A percentile compares a stretch with the other conserved stretches of the same genome.
These are phyloP conservation scores for Philonicus albiceps DNA, from an alignment of 2,888 invertebrate genomes.

Conservation along the genomic window DNA sequence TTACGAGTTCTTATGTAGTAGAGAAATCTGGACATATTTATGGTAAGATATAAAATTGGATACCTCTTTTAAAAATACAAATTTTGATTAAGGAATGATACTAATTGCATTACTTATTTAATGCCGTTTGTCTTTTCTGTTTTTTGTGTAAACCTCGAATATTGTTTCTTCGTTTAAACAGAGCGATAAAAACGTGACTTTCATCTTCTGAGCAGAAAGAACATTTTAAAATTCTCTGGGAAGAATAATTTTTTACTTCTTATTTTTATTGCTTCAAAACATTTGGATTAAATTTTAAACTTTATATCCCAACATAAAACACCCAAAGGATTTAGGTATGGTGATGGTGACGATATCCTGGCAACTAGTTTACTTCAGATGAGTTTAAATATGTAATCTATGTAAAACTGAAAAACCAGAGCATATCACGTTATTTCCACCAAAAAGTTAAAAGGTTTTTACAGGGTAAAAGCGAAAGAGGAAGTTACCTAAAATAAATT, in stretches of 20 bases:
- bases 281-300: neutral
- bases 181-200: neutral
- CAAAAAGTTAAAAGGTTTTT: neutral
- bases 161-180: neutral
- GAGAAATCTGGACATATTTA: neutral
- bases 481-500: neutral
- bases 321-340: neutral
- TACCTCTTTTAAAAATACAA: neutral
- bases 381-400: neutral
- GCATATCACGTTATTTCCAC: neutral
- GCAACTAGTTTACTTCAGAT: neutral
- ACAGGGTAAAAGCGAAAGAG: neutral
- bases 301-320: neutral
- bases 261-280: neutral
- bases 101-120: neutral
- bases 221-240: neutral
- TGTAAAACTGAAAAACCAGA: neutral
- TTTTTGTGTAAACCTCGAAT: neutral
- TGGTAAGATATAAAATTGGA: neutral
- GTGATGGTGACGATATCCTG: neutral
- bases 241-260: neutral
- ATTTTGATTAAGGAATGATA: neutral
- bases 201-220: neutral
- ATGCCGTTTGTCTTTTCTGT: neutral
- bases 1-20: too few species aligned